Percentiles rank a stretch among this genome's conserved stretches.
phyloP scores from a whole-genome alignment of 1,140 invertebrate genomes.

The Conus ventricosus region DNA sequence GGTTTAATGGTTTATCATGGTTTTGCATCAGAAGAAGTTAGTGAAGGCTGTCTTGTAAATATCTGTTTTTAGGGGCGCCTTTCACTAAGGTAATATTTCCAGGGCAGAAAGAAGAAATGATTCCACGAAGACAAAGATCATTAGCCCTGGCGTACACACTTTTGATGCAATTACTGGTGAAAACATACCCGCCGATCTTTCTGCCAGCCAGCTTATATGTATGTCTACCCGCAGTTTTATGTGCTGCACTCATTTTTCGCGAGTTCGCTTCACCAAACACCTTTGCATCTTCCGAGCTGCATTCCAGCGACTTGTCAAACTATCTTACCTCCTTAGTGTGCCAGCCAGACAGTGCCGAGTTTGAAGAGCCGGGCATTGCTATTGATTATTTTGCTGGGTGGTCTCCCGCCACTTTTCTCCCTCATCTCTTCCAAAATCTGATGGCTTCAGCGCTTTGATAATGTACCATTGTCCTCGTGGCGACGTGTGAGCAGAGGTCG shows the following conservation, averaged over 20 bases:
- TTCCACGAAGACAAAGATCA: no score
- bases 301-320: background rate
- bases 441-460: background rate
- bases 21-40: background rate
- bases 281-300: background rate
- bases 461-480: background rate
- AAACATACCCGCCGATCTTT: no score
- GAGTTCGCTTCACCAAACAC: background rate
- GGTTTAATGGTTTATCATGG: background rate
- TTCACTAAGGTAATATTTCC: no score
- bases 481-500: background rate
- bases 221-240: no score
- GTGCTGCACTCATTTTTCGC: background rate
- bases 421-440: background rate
- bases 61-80: no score
- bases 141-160: no score
- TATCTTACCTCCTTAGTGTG: background rate
- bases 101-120: no score
- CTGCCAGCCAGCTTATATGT: no score
- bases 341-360: background rate
- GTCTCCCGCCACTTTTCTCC: background rate
- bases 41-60: no score
- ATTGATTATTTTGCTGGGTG: constrained; percentile 4
- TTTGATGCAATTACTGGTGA: no score
- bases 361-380: constrained; percentile 7